Evolutionary conservation across 2,113 vertebrate genomes (phyloP).

Genomic region (Rhynchopsitta pachyrhyncha): DNA sequence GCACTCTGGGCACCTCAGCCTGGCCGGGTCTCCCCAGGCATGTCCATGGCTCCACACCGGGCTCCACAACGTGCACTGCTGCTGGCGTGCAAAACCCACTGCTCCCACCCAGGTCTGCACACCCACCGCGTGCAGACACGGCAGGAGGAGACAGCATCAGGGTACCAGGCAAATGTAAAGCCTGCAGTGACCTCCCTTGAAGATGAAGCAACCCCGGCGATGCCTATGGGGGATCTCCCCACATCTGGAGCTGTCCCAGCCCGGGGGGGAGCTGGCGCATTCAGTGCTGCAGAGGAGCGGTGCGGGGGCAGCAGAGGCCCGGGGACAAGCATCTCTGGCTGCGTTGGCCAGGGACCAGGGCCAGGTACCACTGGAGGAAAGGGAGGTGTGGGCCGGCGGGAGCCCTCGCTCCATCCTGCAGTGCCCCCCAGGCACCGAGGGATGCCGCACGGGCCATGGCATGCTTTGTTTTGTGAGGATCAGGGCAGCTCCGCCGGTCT

Average conservation of each 20-base stretch:
- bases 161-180: neutral
- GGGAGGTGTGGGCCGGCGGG: neutral
- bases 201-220: neutral
- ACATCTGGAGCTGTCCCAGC: neutral
- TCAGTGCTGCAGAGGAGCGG: fast-evolving
- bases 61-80: neutral
- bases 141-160: neutral
- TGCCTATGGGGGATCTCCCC: neutral
- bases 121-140: neutral
- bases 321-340: neutral
- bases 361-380: neutral
- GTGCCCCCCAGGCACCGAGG: neutral
- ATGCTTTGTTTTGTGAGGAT: neutral
- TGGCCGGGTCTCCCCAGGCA: neutral
- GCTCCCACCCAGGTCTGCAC: neutral
- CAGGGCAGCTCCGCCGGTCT: neutral
- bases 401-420: neutral
- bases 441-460: neutral
- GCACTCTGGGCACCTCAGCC: neutral
- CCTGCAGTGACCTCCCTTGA: neutral
- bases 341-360: fast-evolving
- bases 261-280: neutral
- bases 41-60: neutral
- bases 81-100: fast-evolving
- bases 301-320: neutral